These are phyloP conservation scores for Leiothrix lutea DNA, from an alignment of 2,113 vertebrate species.

Conservation along the genomic window DNA sequence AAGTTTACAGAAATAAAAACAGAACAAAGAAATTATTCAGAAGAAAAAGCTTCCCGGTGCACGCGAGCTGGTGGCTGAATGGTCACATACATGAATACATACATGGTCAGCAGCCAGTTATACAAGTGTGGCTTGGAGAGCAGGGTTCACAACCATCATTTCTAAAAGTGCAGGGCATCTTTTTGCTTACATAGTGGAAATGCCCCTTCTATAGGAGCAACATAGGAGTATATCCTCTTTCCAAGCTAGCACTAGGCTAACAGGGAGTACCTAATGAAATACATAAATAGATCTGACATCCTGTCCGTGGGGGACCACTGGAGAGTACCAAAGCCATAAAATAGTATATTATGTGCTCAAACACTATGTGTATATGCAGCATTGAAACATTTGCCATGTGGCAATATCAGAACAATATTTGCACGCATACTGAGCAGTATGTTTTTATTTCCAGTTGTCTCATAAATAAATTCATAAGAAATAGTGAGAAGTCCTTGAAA, in stretches of 20 bases:
- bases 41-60: background rate
- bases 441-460: background rate
- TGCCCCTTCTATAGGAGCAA: background rate
- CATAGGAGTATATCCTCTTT: background rate
- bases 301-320: background rate
- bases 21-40: constrained; percentile 27
- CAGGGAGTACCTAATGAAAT: constrained; percentile 54
- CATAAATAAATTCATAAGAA: background rate
- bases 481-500: background rate
- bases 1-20: constrained; percentile 48
- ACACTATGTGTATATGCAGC: background rate
- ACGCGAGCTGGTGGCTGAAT: background rate
- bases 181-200: background rate
- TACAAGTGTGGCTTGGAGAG: background rate
- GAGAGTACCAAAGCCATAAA: constrained; percentile 26
- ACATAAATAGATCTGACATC: constrained; percentile 52
- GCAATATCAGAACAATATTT: background rate
- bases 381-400: background rate
- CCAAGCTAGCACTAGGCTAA: constrained; percentile 3
- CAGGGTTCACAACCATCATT: background rate
- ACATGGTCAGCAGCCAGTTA: background rate
- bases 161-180: background rate
- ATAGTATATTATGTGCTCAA: background rate
- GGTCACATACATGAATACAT: background rate
- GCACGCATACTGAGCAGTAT: fast-evolving